Base-by-base conservation (phyloP, 1,140 invertebrate genomes). In the Drosophila parabipectinata region DNA sequence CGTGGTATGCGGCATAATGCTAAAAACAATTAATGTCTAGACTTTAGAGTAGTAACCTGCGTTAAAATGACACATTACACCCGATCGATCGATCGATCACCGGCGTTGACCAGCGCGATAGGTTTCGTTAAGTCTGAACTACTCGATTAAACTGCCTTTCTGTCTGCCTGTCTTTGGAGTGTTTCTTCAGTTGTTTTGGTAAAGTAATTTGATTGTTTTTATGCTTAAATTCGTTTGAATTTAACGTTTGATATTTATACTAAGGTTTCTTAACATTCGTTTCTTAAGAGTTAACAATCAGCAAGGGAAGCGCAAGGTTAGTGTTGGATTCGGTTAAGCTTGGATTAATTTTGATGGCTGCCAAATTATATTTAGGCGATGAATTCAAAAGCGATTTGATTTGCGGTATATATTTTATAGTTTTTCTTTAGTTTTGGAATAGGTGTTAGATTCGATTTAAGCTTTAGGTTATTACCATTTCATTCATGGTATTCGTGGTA, bases 131-230 rank as follows among this genome's bases (percentile, higher is more conserved):
- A 50, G 48, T 76, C 45, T 32, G 60, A 67, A 64, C 37, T 64
- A 67, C 41, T 67, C 55, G 59, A 55, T 59, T 71, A 58, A 45
- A 74, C 55, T 44, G 5, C 14, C 6, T 4, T 1, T 6, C 26
- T 28, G 26, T 28, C 6, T 4, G 0, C 1, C 26, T 28, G 26
- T 28, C 26, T 69, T 52, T 78, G 47, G 77, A 83, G 73, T 79
- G 79, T 79, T 76, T 77, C 54, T 76, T 77, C 54, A 74, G 63
- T 80, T 85, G 58, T 59, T 60, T 56, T 56, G 77, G 14, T 88
- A 88, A 88, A 88, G 83, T 88, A 83, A 73, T 77, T 88, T 88
- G 84, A 88, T 88, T 89, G 84, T 87, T 79, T 87, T 87, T 73
- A 73, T 88, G 79, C 83, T 88, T 88, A 88, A 88, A 88, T 88